Evolutionary conservation across 2,113 vertebrate genomes (phyloP).

Genomic region (Ibidorhyncha struthersii): DNA sequence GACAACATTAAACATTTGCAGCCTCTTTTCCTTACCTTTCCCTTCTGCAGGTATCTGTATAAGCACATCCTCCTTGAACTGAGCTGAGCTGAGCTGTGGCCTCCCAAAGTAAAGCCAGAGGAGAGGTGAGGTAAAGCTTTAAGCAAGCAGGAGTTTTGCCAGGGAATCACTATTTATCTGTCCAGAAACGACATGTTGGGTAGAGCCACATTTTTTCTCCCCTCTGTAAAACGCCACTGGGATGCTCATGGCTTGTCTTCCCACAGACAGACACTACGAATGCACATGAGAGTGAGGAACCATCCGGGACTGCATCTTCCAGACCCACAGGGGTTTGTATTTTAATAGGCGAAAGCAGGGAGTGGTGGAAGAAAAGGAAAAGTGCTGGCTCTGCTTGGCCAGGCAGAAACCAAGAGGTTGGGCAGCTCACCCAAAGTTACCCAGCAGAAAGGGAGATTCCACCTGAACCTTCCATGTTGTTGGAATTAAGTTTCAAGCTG

Average conservation of each 20-base stretch:
- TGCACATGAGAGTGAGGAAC: neutral
- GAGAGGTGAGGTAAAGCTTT: neutral
- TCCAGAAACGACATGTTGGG: neutral
- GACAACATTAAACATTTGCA: conserved; percentile 48
- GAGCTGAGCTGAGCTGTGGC: conserved; percentile 1
- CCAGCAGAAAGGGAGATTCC: neutral
- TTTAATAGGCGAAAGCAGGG: neutral
- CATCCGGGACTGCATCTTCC: neutral
- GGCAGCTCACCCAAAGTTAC: neutral
- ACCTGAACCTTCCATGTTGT: neutral
- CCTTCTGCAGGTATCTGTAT: neutral
- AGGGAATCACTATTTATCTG: neutral
- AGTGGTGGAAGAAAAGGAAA: neutral
- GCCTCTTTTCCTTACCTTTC: conserved; percentile 3
- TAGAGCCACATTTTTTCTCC: neutral
- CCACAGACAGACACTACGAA: neutral
- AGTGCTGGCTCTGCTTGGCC: neutral
- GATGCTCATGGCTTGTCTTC: neutral
- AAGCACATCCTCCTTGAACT: neutral
- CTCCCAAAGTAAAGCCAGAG: neutral
- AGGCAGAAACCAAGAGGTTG: neutral
- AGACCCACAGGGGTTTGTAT: neutral
- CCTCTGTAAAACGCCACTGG: neutral
- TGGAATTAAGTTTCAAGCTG: neutral
- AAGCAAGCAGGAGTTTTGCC: neutral